phyloP scores from a whole-genome alignment of 2,797 vertebrate species.

The Uromys caudimaculatus region DNA sequence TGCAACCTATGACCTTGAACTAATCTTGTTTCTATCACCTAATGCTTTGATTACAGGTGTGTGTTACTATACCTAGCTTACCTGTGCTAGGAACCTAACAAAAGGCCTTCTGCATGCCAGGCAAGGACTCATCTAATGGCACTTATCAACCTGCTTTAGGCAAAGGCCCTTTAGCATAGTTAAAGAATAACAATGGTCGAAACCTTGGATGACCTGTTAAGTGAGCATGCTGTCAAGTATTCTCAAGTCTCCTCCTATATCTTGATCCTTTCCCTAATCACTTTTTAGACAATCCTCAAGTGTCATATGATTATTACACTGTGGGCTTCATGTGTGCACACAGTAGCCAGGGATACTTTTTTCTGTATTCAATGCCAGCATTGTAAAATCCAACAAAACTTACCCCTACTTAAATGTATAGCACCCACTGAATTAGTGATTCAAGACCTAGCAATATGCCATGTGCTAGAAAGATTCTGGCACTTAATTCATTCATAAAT shows the following conservation, averaged over 20 bases:
- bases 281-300: background rate
- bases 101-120: background rate
- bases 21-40: background rate
- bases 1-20: background rate
- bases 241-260: background rate
- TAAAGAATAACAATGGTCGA: background rate
- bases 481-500: background rate
- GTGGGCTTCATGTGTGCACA: background rate
- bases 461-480: background rate
- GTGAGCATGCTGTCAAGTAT: background rate
- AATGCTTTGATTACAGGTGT: background rate
- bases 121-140: background rate
- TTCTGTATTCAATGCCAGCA: background rate
- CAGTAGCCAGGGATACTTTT: background rate
- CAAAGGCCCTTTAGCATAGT: background rate
- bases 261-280: background rate
- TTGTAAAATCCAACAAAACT: background rate
- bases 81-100: background rate
- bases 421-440: background rate
- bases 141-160: background rate
- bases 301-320: rapidly evolving
- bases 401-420: background rate
- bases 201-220: background rate
- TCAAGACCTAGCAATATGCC: background rate
- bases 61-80: background rate